Conservation (phyloP, 2,113 vertebrate genomes). For the Coreoperca whiteheadi region DNA sequence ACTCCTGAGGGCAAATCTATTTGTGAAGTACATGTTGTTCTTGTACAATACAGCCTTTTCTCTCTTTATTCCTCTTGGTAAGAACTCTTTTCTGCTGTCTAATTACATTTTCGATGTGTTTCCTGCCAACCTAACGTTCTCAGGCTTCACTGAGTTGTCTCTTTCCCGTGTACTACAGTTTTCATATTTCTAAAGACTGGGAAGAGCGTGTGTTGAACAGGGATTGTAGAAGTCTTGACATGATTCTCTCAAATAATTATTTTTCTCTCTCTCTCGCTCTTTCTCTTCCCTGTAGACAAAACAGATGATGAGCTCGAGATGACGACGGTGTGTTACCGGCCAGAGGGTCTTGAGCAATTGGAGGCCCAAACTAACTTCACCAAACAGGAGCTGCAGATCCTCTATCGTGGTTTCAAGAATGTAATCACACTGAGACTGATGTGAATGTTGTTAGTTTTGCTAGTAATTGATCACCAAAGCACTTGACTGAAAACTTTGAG, state of each 20-base stretch:
- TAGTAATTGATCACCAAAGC: background rate
- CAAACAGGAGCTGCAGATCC: conserved; percentile 96
- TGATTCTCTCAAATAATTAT: background rate
- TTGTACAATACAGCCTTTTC: conserved; percentile 11
- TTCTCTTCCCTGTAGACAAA: conserved; percentile 86
- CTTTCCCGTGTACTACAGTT: conserved; percentile 1
- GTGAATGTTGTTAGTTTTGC: background rate
- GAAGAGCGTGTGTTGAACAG: background rate
- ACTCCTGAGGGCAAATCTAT: conserved; percentile 41
- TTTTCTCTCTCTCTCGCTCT: background rate
- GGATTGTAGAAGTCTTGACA: background rate
- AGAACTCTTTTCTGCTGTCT: conserved; percentile 26
- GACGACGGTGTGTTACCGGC: conserved; percentile 94
- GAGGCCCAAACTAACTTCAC: conserved; percentile 97
- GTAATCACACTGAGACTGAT: conserved; percentile 77
- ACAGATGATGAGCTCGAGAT: conserved; percentile 96
- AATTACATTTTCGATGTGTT: conserved; percentile 31
- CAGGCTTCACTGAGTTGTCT: conserved; percentile 13
- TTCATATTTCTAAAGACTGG: background rate
- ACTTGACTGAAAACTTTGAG: too few relatives aligned
- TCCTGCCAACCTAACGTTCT: conserved; percentile 20
- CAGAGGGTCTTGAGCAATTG: conserved; percentile 94
- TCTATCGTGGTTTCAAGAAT: conserved; percentile 98
- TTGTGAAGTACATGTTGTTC: conserved; percentile 44
- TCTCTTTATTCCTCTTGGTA: background rate